These are phyloP conservation scores for Himalopsyche phryganea DNA, from an alignment of 1,140 invertebrate genomes.

Conservation along the genomic window DNA sequence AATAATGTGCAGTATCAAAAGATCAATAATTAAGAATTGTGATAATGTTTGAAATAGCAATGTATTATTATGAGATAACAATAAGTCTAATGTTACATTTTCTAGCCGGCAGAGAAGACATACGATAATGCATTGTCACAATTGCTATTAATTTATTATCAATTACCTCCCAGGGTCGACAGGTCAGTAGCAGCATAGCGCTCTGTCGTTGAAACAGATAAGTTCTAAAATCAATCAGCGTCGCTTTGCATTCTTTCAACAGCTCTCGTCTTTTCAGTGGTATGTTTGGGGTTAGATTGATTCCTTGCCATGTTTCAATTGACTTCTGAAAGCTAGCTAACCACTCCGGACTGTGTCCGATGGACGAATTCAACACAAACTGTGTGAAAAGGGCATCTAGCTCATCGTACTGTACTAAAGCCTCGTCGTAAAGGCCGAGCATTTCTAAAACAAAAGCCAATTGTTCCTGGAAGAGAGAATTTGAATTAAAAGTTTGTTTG, in stretches of 20 bases:
- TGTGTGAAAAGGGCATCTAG: constrained; percentile 95
- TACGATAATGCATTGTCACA: neutral
- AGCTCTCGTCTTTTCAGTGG: constrained; percentile 66
- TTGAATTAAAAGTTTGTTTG: constrained; percentile 1
- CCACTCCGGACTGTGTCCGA: constrained; percentile 81
- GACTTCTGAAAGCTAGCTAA: constrained; percentile 70
- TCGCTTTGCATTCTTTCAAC: constrained; percentile 67
- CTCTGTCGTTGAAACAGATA: constrained; percentile 94
- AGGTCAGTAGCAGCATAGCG: constrained; percentile 74
- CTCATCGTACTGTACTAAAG: constrained; percentile 95
- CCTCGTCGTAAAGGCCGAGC: constrained; percentile 90
- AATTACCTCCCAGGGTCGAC: constrained; percentile 74
- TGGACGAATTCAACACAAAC: constrained; percentile 88
- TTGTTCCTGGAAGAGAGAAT: constrained; percentile 73
- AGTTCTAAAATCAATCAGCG: constrained; percentile 86
- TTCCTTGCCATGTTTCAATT: constrained; percentile 77
- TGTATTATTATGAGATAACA: too few relatives aligned
- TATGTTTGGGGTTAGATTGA: constrained; percentile 66
- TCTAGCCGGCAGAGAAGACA: too few relatives aligned
- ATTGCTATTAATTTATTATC: neutral
- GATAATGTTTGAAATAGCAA: too few relatives aligned
- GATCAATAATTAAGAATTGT: too few relatives aligned
- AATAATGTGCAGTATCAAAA: too few relatives aligned
- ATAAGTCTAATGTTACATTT: too few relatives aligned
- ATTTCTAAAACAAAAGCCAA: constrained; percentile 93